Evolutionary conservation across 2,888 invertebrate genomes (phyloP).

Genomic region (Chouioia cunea): DNA sequence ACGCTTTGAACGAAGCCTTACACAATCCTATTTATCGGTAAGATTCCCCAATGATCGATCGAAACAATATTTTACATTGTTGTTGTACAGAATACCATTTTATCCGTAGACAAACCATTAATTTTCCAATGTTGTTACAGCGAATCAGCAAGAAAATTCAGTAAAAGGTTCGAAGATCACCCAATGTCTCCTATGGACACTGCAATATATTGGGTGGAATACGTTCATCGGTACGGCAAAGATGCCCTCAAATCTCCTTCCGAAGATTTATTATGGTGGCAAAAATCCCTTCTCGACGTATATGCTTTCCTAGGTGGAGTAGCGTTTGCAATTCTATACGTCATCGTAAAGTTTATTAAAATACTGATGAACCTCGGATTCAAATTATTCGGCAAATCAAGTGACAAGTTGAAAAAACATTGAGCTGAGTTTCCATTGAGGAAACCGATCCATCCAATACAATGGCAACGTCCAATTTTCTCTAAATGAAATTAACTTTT

Average conservation of each 20-base stretch:
- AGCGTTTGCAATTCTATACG: not conserved
- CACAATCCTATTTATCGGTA: slow-evolving; percentile 64
- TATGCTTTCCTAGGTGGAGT: slow-evolving; percentile 65
- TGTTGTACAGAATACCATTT: too few species aligned
- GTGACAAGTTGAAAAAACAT: not conserved
- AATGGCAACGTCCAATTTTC: too few species aligned
- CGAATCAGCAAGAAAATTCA: not conserved
- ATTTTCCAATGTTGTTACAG: not conserved
- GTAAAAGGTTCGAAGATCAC: slow-evolving; percentile 67
- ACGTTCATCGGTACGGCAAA: slow-evolving; percentile 70
- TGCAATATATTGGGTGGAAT: slow-evolving; percentile 78
- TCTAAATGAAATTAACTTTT: too few species aligned
- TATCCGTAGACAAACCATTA: not conserved
- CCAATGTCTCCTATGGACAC: slow-evolving; percentile 73
- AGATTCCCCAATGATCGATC: not conserved
- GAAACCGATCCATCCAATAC: too few species aligned
- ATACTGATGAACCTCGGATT: too few species aligned
- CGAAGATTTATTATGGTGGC: slow-evolving; percentile 66
- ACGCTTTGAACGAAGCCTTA: slow-evolving; percentile 63
- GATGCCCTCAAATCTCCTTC: slow-evolving; percentile 66
- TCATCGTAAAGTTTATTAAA: not conserved
- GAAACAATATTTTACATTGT: too few species aligned
- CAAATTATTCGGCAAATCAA: too few species aligned
- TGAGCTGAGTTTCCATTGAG: not conserved
- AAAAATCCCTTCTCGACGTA: slow-evolving; percentile 70